Base-by-base conservation (phyloP, 1,140 invertebrate genomes). In the Lepidurus couesii region DNA sequence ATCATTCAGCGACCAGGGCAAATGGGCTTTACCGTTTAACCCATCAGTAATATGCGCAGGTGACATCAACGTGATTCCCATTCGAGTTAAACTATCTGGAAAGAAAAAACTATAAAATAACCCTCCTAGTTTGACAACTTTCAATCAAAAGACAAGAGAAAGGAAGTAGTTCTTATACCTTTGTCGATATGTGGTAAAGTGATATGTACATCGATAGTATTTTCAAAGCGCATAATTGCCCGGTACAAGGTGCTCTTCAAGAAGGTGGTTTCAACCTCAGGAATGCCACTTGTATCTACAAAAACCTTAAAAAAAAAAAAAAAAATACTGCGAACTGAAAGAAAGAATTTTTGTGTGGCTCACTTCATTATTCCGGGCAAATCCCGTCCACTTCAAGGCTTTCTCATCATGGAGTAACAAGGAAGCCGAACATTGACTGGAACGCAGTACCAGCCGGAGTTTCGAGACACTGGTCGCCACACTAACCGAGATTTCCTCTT, bases 401-500 rank as follows among this genome's bases (percentile, higher is more conserved):
- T 65, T 65, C 16, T 65, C 53, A 65, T 65, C 53, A 16, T 65
- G 53, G 53, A 65, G 53, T 65, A 65, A 65, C 9, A 65, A 21
- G 6, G 53, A 65, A 16, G 53, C 53, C 21, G 53, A 65, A 21
- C 53, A 65, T 4, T 65, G 53, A 65, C 53, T 65, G 21, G 53
- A 65, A 7, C 53, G 53, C 53, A 65, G 21, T 16, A 65, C 53
- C 1, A 65, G 53, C 8, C 53, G 53, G 4, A 65, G 21, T 65
- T 65, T 65, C 6, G 53, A 65, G 6, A 21, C 9, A 16, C 16
- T 65, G 13, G 53, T 65, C 21, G 16, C 53, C 21, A 65, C 16
- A 65, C 53, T 65, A 65, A 65, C 53, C 16, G 53, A 13, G 13
- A 65, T 65, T 21, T 65, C 53, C 53, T 65, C 53, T 65, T 65